A percentile compares a stretch with the other conserved stretches of the same genome.
Evolutionary conservation across 2,113 vertebrate species (phyloP).

Genomic region (Gadus macrocephalus): DNA sequence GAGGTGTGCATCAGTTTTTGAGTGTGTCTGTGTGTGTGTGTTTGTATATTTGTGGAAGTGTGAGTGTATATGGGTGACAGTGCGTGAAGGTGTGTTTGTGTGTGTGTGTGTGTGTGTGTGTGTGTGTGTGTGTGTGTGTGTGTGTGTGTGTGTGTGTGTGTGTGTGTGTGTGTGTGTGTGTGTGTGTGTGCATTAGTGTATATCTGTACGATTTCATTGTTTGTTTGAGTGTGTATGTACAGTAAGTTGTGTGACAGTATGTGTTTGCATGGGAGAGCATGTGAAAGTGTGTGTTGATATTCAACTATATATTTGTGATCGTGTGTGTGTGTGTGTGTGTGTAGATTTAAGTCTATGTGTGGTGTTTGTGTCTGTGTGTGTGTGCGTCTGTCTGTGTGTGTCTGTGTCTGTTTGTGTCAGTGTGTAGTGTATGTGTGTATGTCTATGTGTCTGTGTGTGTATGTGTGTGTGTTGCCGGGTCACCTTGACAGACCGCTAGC

Average conservation of each 20-base stretch:
- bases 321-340: no score
- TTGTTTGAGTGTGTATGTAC: not conserved
- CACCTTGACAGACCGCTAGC: no score
- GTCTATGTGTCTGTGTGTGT: no score
- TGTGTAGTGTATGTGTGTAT: constrained; percentile 37
- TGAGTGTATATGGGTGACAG: not conserved
- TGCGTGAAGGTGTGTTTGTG: not conserved
- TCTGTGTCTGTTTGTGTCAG: not conserved
- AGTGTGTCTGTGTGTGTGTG: not conserved
- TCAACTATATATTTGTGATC: no score
- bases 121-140: not conserved
- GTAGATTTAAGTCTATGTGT: no score
- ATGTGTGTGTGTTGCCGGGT: no score
- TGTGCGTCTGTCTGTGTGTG: no score
- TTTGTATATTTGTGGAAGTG: no score
- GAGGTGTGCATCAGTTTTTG: not conserved
- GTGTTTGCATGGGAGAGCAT: not conserved
- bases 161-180: not conserved
- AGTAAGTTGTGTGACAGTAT: not conserved
- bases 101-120: not conserved
- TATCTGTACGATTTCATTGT: no score
- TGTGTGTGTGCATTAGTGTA: not conserved
- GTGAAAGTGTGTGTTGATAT: not conserved
- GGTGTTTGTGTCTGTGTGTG: no score
- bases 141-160: not conserved